A percentile compares a stretch with the other conserved stretches of the same genome.
Evolutionary conservation across 2,888 invertebrate species (phyloP).

Genomic region (Celastrina argiolus): DNA sequence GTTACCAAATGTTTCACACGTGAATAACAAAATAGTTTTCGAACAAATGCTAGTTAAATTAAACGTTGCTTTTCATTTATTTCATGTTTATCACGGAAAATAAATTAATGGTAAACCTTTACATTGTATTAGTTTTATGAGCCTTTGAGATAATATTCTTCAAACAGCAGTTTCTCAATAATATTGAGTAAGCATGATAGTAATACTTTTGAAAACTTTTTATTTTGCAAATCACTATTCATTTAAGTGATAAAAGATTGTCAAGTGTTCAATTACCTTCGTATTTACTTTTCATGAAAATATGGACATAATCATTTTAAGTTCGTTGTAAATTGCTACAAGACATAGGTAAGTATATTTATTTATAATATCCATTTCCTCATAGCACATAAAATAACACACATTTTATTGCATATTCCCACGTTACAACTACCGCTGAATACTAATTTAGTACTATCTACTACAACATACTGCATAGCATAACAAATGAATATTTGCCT

Average conservation of each 20-base stretch:
- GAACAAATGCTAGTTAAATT: background rate
- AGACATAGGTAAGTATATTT: background rate
- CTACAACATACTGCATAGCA: background rate
- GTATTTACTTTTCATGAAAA: background rate
- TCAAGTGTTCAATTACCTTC: too few species aligned
- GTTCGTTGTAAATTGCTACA: background rate
- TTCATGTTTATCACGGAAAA: background rate
- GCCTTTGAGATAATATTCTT: background rate
- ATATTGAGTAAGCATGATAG: too few species aligned
- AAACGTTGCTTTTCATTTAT: background rate
- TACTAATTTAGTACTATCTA: background rate
- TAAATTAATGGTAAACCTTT: background rate
- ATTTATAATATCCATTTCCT: too few species aligned
- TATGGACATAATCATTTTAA: background rate
- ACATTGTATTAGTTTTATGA: background rate
- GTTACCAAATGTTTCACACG: too few species aligned
- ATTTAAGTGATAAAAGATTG: too few species aligned
- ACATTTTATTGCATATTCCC: background rate
- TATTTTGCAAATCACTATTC: too few species aligned
- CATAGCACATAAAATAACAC: background rate
- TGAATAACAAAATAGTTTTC: too few species aligned
- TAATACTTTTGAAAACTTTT: too few species aligned
- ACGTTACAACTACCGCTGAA: background rate
- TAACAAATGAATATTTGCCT: slow-evolving; percentile 18
- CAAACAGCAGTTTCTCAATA: too few species aligned